Evolutionary conservation across 2,888 invertebrate species (phyloP).

Genomic region (Cephus spinipes): DNA sequence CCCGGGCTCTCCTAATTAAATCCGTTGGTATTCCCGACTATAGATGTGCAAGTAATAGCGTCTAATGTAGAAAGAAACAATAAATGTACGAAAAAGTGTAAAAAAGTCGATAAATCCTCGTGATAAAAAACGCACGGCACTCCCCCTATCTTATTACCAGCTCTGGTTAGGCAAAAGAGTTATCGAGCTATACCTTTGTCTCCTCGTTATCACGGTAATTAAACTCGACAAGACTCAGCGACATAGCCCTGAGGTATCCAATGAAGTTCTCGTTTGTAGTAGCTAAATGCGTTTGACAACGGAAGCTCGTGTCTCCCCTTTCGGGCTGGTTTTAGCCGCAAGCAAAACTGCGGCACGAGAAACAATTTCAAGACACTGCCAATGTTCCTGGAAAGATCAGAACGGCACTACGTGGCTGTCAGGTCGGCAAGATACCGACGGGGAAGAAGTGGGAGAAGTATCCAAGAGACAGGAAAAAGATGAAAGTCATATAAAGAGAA

Average conservation of each 20-base stretch:
- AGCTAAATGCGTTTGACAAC: conserved; percentile 66
- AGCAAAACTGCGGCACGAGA: background rate
- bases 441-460: background rate
- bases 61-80: background rate
- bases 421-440: background rate
- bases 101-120: background rate
- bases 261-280: conserved; percentile 63
- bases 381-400: background rate
- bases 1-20: conserved; percentile 56
- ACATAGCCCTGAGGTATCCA: conserved; percentile 51
- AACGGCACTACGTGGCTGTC: background rate
- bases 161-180: background rate
- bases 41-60: background rate
- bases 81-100: background rate
- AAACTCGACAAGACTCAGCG: conserved; percentile 57
- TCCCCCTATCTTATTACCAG: background rate
- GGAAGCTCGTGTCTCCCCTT: conserved; percentile 56
- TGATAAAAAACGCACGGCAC: background rate
- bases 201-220: conserved; percentile 50
- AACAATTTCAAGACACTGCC: background rate
- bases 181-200: conserved; percentile 14
- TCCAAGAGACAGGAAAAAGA: background rate
- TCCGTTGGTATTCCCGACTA: conserved; percentile 28
- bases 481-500: conserved; percentile 3
- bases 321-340: conserved; percentile 43